Conservation (phyloP, 2,797 vertebrate species). For the Arremon aurantiirostris region DNA sequence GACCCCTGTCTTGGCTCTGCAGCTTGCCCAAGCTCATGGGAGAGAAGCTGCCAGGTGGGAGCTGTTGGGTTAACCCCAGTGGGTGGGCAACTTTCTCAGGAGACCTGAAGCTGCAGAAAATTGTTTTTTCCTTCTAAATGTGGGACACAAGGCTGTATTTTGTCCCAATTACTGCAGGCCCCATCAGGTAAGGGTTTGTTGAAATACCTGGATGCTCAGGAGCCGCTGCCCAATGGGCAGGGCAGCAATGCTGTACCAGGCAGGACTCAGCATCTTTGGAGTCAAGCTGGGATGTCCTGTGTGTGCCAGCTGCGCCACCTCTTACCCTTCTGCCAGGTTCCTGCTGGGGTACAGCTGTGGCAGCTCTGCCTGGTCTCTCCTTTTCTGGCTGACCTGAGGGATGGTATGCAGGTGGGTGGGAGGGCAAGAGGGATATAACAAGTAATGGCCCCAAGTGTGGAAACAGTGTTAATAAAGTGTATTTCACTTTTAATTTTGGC, state of each 20-base stretch:
- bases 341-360: neutral
- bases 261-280: neutral
- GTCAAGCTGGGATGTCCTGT: accelerated
- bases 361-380: neutral
- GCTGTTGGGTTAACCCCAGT: neutral
- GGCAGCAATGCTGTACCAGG: neutral
- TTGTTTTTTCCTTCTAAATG: neutral
- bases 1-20: neutral
- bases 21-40: neutral
- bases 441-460: conserved; percentile 68
- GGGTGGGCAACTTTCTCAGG: neutral
- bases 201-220: neutral
- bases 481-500: conserved; percentile 88
- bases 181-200: neutral
- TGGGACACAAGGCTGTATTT: neutral
- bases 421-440: conserved; percentile 50
- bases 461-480: conserved; percentile 80
- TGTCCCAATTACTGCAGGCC: neutral
- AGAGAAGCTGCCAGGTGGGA: neutral
- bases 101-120: neutral
- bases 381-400: neutral
- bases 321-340: neutral
- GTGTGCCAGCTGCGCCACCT: neutral
- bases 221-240: neutral
- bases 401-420: neutral